A percentile compares a stretch with the other conserved stretches of the same genome.
phyloP scores from a whole-genome alignment of 2,888 invertebrate genomes.

The Dynastes grantii region DNA sequence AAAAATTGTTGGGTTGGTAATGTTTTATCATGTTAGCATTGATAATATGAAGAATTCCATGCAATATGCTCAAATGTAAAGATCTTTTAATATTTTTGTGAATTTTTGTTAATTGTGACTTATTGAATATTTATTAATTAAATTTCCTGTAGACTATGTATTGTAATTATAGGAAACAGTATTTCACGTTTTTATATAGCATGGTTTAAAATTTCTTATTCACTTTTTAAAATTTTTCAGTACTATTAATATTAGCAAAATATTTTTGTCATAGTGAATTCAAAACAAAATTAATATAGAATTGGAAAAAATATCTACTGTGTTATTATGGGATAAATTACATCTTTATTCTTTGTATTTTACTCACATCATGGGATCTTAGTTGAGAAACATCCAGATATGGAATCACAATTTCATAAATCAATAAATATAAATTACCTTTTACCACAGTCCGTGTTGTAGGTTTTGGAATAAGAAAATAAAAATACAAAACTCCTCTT shows the following conservation, averaged over 20 bases:
- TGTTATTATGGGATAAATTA: too few species aligned
- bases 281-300: not conserved
- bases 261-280: not conserved
- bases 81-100: not conserved
- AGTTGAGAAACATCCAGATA: too few species aligned
- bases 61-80: slow-evolving; percentile 10
- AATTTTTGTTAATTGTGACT: not conserved
- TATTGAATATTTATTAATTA: not conserved
- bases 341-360: too few species aligned
- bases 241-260: not conserved
- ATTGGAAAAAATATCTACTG: not conserved
- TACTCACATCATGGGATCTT: too few species aligned
- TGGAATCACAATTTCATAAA: too few species aligned
- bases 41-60: slow-evolving; percentile 4
- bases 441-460: too few species aligned
- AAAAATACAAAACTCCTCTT: too few species aligned
- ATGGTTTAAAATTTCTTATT: not conserved
- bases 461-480: too few species aligned
- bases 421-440: too few species aligned
- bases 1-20: slow-evolving; percentile 2
- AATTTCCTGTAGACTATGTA: not conserved
- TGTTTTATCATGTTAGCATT: not conserved
- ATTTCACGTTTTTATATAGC: too few species aligned
- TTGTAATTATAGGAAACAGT: too few species aligned
- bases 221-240: not conserved